Percentiles rank a stretch among this genome's conserved stretches.
Evolutionary conservation across 2,888 invertebrate genomes (phyloP).

Genomic region (Drosophila tanythrix): DNA sequence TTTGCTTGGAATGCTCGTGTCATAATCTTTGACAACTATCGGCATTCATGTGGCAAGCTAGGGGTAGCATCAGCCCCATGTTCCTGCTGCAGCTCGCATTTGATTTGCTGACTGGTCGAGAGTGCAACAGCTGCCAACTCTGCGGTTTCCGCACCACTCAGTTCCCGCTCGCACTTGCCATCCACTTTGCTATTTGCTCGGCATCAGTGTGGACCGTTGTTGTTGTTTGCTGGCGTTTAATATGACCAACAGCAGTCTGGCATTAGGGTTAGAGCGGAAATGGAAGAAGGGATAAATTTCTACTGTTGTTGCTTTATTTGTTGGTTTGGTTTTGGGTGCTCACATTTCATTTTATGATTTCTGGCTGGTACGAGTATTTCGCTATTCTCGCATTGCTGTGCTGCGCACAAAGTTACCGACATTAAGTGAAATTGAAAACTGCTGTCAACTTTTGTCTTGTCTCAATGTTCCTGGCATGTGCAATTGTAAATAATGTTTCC

Average conservation of each 20-base stretch:
- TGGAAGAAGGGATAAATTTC: slow-evolving; percentile 29
- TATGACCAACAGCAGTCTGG: slow-evolving; percentile 32
- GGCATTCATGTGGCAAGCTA: slow-evolving; percentile 68
- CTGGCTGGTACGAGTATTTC: slow-evolving; percentile 21
- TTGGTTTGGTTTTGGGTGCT: slow-evolving; percentile 38
- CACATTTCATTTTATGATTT: slow-evolving; percentile 56
- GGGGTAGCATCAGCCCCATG: slow-evolving; percentile 1
- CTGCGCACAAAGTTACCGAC: slow-evolving; percentile 49
- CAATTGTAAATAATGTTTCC: slow-evolving; percentile 67
- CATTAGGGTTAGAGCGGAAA: background rate
- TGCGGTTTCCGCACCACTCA: slow-evolving; percentile 14
- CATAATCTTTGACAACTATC: slow-evolving; percentile 80
- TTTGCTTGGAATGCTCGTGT: slow-evolving; percentile 56
- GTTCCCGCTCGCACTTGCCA: slow-evolving; percentile 19
- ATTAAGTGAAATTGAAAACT: slow-evolving; percentile 78
- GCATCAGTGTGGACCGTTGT: slow-evolving; percentile 31
- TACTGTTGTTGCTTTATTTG: slow-evolving; percentile 38
- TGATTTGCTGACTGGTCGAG: slow-evolving; percentile 67
- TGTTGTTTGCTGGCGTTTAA: slow-evolving; percentile 32
- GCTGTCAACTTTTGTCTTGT: slow-evolving; percentile 64
- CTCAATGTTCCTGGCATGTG: slow-evolving; percentile 72
- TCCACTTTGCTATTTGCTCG: slow-evolving; percentile 19
- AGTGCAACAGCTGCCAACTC: slow-evolving; percentile 59
- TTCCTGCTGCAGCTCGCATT: slow-evolving; percentile 51
- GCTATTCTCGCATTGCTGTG: slow-evolving; percentile 17